phyloP scores from a whole-genome alignment of 2,113 vertebrate species.

The Caretta caretta region DNA sequence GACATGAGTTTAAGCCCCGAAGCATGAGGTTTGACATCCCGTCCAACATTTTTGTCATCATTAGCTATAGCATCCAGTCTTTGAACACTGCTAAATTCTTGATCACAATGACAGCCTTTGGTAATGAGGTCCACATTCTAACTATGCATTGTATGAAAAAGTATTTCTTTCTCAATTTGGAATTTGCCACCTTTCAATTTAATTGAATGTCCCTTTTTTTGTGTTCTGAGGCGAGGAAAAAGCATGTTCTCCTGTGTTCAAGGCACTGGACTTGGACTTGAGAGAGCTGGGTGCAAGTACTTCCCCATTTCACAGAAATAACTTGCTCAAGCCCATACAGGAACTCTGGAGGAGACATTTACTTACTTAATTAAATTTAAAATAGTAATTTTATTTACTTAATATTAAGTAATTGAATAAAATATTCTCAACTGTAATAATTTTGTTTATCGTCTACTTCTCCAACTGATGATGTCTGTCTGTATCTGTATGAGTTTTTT shows the following conservation, averaged over 20 bases:
- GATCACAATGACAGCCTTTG: fast-evolving
- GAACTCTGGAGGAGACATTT: neutral
- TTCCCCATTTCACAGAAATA: neutral
- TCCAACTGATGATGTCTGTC: neutral
- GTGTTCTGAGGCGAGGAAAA: neutral
- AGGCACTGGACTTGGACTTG: neutral
- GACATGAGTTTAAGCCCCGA: neutral
- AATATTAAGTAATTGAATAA: neutral
- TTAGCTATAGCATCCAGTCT: neutral
- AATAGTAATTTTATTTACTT: neutral
- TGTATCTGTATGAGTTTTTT: no score
- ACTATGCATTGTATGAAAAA: fast-evolving
- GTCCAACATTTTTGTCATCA: neutral
- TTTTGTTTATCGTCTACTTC: neutral
- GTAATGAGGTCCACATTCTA: neutral
- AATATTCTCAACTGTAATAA: neutral
- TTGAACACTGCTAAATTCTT: neutral
- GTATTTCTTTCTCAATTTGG: neutral
- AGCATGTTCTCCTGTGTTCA: neutral
- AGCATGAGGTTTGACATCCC: neutral
- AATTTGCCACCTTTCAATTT: neutral
- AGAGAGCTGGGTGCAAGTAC: neutral
- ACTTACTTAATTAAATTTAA: conserved; percentile 9
- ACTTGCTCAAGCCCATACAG: neutral
- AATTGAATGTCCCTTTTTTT: neutral